Percentiles rank a stretch among this genome's conserved stretches.
Conservation (phyloP, 1,140 invertebrate species). For the Caenorhabditis tropicalis region DNA sequence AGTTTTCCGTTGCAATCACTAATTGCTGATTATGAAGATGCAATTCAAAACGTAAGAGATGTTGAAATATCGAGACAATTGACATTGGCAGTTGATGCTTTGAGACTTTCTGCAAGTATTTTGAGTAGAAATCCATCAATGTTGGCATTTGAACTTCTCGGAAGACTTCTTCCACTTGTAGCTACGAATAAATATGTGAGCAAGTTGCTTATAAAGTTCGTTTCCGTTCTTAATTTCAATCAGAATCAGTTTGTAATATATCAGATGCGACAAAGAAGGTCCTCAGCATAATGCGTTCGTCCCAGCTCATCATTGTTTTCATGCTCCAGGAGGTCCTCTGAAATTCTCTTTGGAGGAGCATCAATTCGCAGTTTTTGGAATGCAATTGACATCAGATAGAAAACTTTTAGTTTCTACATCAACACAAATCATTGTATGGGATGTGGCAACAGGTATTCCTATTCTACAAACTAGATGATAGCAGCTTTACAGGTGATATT, state of each 20-base stretch:
- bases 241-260: slow-evolving; percentile 67
- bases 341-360: slow-evolving; percentile 94
- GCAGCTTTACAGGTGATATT: slow-evolving; percentile 79
- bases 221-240: not conserved
- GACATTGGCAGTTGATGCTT: slow-evolving; percentile 89
- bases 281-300: slow-evolving; percentile 80
- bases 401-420: slow-evolving; percentile 94
- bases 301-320: slow-evolving; percentile 88
- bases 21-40: slow-evolving; percentile 93
- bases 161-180: slow-evolving; percentile 89
- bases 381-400: slow-evolving; percentile 87
- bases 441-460: slow-evolving; percentile 80
- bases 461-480: not conserved
- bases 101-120: slow-evolving; percentile 79
- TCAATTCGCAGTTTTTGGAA: slow-evolving; percentile 94
- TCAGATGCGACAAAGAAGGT: slow-evolving; percentile 83
- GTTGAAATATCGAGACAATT: slow-evolving; percentile 82
- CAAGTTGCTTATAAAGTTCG: slow-evolving; percentile 78
- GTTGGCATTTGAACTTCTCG: slow-evolving; percentile 91
- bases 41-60: slow-evolving; percentile 83
- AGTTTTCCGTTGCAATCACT: slow-evolving; percentile 93
- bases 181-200: slow-evolving; percentile 83
- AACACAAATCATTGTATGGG: slow-evolving; percentile 83
- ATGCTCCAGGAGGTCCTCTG: slow-evolving; percentile 93
- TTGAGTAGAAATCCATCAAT: slow-evolving; percentile 83